A percentile compares a stretch with the other conserved stretches of the same genome.
Evolutionary conservation across 2,113 vertebrate species (phyloP).

Genomic region (Hipposideros armiger): DNA sequence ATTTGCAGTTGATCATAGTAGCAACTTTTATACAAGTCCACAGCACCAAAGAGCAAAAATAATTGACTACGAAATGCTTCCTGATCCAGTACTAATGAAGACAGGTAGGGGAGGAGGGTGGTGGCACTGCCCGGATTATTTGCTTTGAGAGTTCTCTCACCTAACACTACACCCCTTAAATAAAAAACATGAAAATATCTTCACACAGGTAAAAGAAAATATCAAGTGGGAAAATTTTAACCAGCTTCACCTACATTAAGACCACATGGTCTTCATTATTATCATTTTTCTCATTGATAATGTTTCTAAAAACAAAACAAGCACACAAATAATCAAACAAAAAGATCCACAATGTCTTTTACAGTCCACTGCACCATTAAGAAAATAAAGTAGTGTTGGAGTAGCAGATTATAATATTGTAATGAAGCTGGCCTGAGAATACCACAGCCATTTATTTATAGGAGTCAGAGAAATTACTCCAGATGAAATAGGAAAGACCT

Average conservation of each 20-base stretch:
- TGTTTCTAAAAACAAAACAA: background rate
- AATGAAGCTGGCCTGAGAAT: background rate
- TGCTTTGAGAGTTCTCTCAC: background rate
- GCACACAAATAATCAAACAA: background rate
- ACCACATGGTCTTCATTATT: background rate
- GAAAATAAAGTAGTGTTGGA: constrained; percentile 11
- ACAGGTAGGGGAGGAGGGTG: no score
- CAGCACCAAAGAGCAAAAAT: background rate
- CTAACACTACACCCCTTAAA: background rate
- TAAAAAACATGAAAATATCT: background rate
- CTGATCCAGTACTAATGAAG: background rate
- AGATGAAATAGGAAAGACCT: background rate
- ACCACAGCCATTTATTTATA: background rate
- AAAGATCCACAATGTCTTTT: background rate
- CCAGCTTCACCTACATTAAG: background rate
- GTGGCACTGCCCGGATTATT: background rate
- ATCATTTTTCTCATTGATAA: background rate
- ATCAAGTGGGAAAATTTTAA: background rate
- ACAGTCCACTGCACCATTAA: background rate
- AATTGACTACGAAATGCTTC: background rate
- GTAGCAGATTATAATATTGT: background rate
- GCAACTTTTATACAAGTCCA: background rate
- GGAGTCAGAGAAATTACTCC: background rate
- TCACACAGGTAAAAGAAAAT: background rate
- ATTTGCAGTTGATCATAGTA: background rate